These are phyloP conservation scores for Cryptoprocta ferox DNA, from an alignment of 2,797 vertebrate genomes.

Conservation along the genomic window DNA sequence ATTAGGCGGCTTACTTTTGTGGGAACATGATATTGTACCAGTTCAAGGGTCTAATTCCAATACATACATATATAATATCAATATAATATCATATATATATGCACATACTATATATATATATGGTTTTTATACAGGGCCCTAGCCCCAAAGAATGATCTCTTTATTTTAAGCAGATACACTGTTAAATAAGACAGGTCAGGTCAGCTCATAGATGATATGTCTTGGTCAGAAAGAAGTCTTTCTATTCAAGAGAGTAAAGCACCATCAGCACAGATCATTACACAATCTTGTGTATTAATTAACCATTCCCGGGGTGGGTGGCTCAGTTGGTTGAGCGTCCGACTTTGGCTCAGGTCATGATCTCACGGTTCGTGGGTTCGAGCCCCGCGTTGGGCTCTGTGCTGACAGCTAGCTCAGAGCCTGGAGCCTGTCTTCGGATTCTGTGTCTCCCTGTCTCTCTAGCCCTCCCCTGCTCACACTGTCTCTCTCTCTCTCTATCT, in stretches of 20 bases:
- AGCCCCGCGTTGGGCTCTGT: too few relatives aligned
- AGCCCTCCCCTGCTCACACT: too few relatives aligned
- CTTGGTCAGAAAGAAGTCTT: constrained; percentile 30
- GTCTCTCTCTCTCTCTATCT: too few relatives aligned
- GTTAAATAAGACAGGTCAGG: neutral
- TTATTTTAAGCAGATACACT: neutral
- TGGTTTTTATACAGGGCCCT: neutral
- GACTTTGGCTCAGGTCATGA: too few relatives aligned
- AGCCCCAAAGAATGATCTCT: neutral
- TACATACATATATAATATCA: neutral
- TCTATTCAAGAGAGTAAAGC: neutral
- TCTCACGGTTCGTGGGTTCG: too few relatives aligned
- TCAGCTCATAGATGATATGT: neutral
- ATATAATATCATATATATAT: too few relatives aligned
- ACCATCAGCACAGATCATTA: neutral
- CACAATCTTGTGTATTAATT: neutral
- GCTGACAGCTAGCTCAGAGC: too few relatives aligned
- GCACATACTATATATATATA: neutral
- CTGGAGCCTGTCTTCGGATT: too few relatives aligned
- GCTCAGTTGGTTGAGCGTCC: too few relatives aligned
- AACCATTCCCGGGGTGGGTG: too few relatives aligned
- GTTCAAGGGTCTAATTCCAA: neutral
- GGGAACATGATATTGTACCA: neutral
- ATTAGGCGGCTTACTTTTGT: neutral
- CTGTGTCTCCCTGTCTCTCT: too few relatives aligned